phyloP scores from a whole-genome alignment of 2,888 invertebrate species.

The Zygaena filipendulae region DNA sequence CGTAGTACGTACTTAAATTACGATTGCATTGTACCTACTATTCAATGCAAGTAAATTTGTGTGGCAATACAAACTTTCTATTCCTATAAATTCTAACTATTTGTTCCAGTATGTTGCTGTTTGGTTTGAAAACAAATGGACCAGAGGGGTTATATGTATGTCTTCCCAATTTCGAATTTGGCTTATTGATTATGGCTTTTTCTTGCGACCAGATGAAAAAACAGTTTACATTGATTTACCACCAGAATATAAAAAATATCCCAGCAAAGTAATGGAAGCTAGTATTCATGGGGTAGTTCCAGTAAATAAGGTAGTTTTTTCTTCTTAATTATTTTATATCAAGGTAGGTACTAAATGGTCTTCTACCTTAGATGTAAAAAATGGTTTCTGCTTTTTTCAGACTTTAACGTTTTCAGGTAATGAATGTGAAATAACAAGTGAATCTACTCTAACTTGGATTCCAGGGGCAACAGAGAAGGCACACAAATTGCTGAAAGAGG shows the following conservation, averaged over 20 bases:
- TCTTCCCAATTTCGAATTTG: slow-evolving; percentile 32
- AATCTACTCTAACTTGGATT: slow-evolving; percentile 24
- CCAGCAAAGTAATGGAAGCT: slow-evolving; percentile 39
- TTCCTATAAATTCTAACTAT: too few relatives aligned
- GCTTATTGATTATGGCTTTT: slow-evolving; percentile 35
- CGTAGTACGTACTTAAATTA: too few relatives aligned
- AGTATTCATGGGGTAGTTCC: slow-evolving; percentile 39
- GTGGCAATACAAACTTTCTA: too few relatives aligned
- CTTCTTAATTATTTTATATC: slow-evolving; percentile 2
- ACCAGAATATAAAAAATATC: slow-evolving; percentile 26
- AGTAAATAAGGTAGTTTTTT: slow-evolving; percentile 34
- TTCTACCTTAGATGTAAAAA: too few relatives aligned
- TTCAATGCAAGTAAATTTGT: too few relatives aligned
- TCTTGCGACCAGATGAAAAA: slow-evolving; percentile 25
- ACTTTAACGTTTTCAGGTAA: too few relatives aligned
- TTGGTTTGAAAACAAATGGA: slow-evolving; percentile 32
- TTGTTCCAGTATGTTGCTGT: slow-evolving; percentile 36
- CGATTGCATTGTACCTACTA: too few relatives aligned
- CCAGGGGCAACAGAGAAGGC: slow-evolving; percentile 25
- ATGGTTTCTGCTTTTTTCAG: too few relatives aligned
- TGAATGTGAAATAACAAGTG: slow-evolving; percentile 25
- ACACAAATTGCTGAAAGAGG: slow-evolving; percentile 22
- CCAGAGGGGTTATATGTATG: slow-evolving; percentile 30
- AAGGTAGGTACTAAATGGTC: too few relatives aligned
- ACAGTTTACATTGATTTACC: slow-evolving; percentile 28